These are phyloP conservation scores for Gallinago media DNA, from an alignment of 2,113 vertebrate genomes.

Conservation along the genomic window DNA sequence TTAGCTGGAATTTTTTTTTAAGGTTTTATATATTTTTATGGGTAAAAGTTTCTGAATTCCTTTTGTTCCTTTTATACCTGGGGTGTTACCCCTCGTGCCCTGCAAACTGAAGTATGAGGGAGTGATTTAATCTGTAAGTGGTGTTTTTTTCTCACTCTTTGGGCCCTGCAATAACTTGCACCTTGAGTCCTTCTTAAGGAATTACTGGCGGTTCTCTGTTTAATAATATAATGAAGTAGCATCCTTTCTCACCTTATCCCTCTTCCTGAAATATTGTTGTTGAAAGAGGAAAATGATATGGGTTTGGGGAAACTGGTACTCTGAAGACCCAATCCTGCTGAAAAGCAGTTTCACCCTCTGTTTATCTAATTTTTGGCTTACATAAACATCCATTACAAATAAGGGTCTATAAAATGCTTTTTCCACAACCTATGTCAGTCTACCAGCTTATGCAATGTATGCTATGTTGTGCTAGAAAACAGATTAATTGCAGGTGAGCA, in stretches of 20 bases:
- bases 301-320: not conserved
- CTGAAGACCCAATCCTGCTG: not conserved
- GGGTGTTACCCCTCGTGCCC: not conserved
- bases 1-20: not conserved
- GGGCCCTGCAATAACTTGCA: not conserved
- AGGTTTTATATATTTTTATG: not conserved
- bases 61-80: not conserved
- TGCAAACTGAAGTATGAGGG: not conserved
- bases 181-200: not conserved
- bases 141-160: not conserved
- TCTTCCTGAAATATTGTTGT: not conserved
- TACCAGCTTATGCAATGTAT: not conserved
- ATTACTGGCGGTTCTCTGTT: not conserved
- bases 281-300: not conserved
- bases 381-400: not conserved
- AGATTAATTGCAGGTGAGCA: not conserved
- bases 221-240: not conserved
- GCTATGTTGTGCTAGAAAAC: not conserved
- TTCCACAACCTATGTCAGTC: not conserved
- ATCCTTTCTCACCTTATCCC: not conserved
- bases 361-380: not conserved
- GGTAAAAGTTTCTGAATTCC: not conserved
- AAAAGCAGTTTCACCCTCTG: not conserved
- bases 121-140: not conserved
- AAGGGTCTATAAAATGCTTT: not conserved